Conservation (phyloP, 2,888 invertebrate species). For the Lapara coniferarum region DNA sequence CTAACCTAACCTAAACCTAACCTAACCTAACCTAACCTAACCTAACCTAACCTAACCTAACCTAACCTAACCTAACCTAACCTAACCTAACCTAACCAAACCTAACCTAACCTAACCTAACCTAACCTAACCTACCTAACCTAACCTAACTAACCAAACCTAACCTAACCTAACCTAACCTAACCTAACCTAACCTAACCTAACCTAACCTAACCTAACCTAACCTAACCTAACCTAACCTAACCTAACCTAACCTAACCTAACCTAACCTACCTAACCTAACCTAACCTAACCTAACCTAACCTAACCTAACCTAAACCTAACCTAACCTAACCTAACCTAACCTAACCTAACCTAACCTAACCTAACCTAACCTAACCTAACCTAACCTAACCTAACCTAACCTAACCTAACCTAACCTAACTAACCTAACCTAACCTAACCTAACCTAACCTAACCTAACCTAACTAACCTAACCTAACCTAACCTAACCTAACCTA, state of each 20-base stretch:
- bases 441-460: conserved; percentile 31
- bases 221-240: conserved; percentile 32
- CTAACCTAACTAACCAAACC: conserved; percentile 34
- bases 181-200: conserved; percentile 33
- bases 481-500: conserved; percentile 34
- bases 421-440: conserved; percentile 31
- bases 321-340: conserved; percentile 32
- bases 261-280: no score
- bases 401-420: conserved; percentile 32
- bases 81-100: conserved; percentile 31
- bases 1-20: no score
- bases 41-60: conserved; percentile 33
- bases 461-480: conserved; percentile 34
- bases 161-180: conserved; percentile 32
- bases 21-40: conserved; percentile 32
- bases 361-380: conserved; percentile 32
- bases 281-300: conserved; percentile 32
- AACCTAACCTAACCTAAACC: conserved; percentile 31
- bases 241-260: conserved; percentile 32
- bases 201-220: conserved; percentile 32
- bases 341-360: conserved; percentile 32
- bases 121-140: no score
- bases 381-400: conserved; percentile 32
- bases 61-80: conserved; percentile 33
- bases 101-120: conserved; percentile 34